Percentiles rank a stretch among this genome's conserved stretches.
phyloP scores from a whole-genome alignment of 2,113 vertebrate genomes.

The Chascanopsetta lugubris region DNA sequence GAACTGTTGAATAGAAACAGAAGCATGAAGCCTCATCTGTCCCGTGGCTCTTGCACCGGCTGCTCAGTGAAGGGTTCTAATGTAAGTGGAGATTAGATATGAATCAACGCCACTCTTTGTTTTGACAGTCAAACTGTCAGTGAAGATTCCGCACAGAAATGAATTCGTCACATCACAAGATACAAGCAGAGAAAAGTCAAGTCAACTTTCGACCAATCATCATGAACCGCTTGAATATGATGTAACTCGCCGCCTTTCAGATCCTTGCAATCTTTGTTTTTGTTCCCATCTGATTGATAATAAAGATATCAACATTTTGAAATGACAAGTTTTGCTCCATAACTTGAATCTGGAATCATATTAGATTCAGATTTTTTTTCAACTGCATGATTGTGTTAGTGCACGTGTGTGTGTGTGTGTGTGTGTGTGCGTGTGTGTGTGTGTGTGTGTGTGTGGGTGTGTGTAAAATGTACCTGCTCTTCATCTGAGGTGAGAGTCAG shows the following conservation, averaged over 20 bases:
- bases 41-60: not conserved
- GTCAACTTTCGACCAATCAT: not conserved
- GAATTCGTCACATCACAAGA: not conserved
- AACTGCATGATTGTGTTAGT: not conserved
- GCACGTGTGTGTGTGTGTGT: not conserved
- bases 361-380: no score
- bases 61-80: not conserved
- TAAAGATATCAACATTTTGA: not conserved
- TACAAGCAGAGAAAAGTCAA: not conserved
- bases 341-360: not conserved
- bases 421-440: not conserved
- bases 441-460: not conserved
- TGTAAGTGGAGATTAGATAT: not conserved
- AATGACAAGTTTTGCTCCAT: not conserved
- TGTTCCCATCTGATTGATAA: not conserved
- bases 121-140: not conserved
- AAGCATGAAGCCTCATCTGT: slow-evolving; percentile 6
- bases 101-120: not conserved
- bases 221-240: not conserved
- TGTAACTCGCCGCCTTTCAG: not conserved
- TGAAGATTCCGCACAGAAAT: not conserved
- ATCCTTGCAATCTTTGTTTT: slow-evolving; percentile 1
- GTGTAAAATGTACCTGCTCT: slow-evolving; percentile 24
- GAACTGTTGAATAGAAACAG: not conserved
- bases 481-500: slow-evolving; percentile 51